Evolutionary conservation across 2,888 invertebrate genomes (phyloP).

Genomic region (Pogonocherus hispidulus): DNA sequence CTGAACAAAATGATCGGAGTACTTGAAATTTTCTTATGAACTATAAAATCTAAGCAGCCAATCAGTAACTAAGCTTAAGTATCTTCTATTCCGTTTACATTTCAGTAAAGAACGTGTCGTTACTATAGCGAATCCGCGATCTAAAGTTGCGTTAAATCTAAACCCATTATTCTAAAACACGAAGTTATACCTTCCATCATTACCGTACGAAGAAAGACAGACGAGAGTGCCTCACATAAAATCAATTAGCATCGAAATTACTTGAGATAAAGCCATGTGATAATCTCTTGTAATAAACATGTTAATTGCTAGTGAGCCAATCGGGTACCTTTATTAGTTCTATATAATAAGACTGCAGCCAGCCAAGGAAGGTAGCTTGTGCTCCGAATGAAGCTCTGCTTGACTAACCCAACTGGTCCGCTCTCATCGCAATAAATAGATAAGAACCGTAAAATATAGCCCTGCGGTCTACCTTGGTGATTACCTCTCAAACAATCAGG

Average conservation of each 20-base stretch:
- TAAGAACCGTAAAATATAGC: constrained; percentile 64
- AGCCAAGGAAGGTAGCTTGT: constrained; percentile 37
- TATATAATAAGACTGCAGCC: constrained; percentile 61
- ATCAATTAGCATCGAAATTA: constrained; percentile 67
- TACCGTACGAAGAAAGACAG: constrained; percentile 1
- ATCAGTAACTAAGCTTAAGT: too few species aligned
- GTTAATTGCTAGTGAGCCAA: constrained; percentile 67
- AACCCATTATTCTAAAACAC: not conserved
- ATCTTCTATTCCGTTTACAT: too few species aligned
- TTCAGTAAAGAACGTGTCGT: too few species aligned
- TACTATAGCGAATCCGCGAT: too few species aligned
- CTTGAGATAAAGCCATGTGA: constrained; percentile 66
- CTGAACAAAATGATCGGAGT: too few species aligned
- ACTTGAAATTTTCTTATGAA: too few species aligned
- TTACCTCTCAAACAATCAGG: constrained; percentile 59
- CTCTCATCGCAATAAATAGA: constrained; percentile 63
- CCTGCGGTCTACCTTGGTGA: constrained; percentile 58
- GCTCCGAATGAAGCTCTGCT: not conserved
- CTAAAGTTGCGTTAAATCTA: too few species aligned
- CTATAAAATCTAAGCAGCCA: too few species aligned
- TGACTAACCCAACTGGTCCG: constrained; percentile 46
- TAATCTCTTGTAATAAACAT: constrained; percentile 67
- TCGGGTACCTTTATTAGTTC: constrained; percentile 64
- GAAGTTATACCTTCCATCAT: not conserved
- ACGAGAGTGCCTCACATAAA: constrained; percentile 57